Percentiles rank a stretch among this genome's conserved stretches.
Conservation (phyloP, 2,888 invertebrate species). For the Epinotia bilunana region DNA sequence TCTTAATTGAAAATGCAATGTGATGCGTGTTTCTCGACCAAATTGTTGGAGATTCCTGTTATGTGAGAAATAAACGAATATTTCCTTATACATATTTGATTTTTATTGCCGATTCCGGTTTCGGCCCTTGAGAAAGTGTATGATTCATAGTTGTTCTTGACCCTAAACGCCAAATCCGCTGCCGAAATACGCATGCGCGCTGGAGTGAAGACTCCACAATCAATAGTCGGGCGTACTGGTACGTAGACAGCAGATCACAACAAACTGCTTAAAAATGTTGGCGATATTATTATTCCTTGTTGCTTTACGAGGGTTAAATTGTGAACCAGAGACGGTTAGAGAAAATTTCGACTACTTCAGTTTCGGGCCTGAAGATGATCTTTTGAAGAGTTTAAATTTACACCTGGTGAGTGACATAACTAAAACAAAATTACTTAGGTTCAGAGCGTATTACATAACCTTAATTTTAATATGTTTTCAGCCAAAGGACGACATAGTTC, state of each 20-base stretch:
- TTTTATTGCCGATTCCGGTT: constrained; percentile 53
- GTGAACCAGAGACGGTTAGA: constrained; percentile 79
- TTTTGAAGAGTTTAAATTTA: constrained; percentile 72
- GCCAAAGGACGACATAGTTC: constrained; percentile 80
- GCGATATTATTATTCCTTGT: constrained; percentile 60
- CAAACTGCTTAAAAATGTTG: constrained; percentile 70
- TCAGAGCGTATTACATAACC: not conserved
- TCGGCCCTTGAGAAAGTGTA: constrained; percentile 64
- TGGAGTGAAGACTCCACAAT: constrained; percentile 60
- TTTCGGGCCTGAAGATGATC: constrained; percentile 74
- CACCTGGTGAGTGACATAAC: constrained; percentile 66
- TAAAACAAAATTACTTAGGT: constrained; percentile 12
- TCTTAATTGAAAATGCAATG: constrained; percentile 44
- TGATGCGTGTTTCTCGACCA: constrained; percentile 62
- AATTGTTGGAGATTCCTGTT: constrained; percentile 59
- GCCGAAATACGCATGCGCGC: constrained; percentile 71
- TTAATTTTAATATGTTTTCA: constrained; percentile 52
- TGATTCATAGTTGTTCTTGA: constrained; percentile 48
- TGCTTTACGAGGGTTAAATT: constrained; percentile 60
- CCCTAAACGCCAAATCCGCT: constrained; percentile 53
- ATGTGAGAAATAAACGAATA: constrained; percentile 69
- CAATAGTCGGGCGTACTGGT: constrained; percentile 68
- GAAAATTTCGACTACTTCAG: constrained; percentile 79
- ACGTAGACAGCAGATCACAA: constrained; percentile 62
- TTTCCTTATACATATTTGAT: constrained; percentile 63